A percentile compares a stretch with the other conserved stretches of the same genome.
These are phyloP conservation scores for Gasteruption jaculator DNA, from an alignment of 2,888 invertebrate genomes.

Conservation along the genomic window DNA sequence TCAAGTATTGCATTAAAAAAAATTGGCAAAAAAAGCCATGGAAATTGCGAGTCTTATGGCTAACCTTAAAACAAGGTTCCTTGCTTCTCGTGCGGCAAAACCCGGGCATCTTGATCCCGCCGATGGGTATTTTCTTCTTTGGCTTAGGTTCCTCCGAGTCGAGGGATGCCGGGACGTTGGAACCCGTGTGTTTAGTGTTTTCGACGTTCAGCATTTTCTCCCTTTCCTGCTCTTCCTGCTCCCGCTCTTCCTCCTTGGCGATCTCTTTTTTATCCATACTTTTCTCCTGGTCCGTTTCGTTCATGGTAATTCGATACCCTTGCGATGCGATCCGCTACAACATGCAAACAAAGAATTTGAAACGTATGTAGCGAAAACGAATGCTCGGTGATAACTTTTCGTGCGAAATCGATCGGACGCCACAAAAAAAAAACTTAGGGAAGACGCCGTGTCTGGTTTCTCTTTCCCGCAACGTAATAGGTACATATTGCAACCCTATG, in stretches of 20 bases:
- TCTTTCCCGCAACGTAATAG: too few species aligned
- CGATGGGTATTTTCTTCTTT: slow-evolving; percentile 77
- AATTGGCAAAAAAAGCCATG: background rate
- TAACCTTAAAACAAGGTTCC: slow-evolving; percentile 69
- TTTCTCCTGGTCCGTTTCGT: slow-evolving; percentile 30
- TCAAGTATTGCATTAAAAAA: background rate
- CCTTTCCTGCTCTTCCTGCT: slow-evolving; percentile 55
- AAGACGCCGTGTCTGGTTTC: too few species aligned
- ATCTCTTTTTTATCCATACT: slow-evolving; percentile 49
- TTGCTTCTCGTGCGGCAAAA: slow-evolving; percentile 76
- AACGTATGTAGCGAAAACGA: too few species aligned
- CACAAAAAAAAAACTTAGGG: too few species aligned
- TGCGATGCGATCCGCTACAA: too few species aligned
- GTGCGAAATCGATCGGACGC: too few species aligned
- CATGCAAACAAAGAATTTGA: too few species aligned
- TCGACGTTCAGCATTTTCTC: slow-evolving; percentile 64
- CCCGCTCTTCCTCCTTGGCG: slow-evolving; percentile 43
- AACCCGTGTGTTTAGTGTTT: slow-evolving; percentile 56
- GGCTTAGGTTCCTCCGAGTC: slow-evolving; percentile 54
- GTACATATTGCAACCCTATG: too few species aligned
- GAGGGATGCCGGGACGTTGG: slow-evolving; percentile 48
- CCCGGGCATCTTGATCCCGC: slow-evolving; percentile 84
- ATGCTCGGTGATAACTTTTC: too few species aligned
- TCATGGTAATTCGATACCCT: too few species aligned
- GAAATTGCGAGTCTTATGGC: slow-evolving; percentile 8